Conservation (phyloP, 2,888 invertebrate genomes). For the Troilus luridus region DNA sequence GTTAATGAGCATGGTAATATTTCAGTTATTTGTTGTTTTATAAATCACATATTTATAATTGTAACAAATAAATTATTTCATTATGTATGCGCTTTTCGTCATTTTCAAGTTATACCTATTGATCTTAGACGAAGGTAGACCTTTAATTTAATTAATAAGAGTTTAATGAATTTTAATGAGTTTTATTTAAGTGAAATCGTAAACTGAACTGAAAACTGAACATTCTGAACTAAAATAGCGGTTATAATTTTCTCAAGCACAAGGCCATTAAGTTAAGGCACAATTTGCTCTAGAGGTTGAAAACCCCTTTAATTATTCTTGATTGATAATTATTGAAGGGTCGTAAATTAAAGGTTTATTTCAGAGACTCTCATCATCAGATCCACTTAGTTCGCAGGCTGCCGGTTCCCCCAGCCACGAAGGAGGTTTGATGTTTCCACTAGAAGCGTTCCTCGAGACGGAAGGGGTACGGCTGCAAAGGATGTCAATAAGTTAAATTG, state of each 20-base stretch:
- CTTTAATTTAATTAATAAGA: no score
- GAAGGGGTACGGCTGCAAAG: not conserved
- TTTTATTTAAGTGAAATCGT: no score
- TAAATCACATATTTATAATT: no score
- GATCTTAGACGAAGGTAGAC: no score
- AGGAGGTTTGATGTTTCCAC: slow-evolving; percentile 20
- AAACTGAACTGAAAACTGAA: no score
- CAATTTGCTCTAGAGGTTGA: not conserved
- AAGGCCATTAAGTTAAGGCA: not conserved
- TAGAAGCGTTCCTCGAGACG: not conserved
- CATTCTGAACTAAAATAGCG: not conserved
- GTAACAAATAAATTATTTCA: no score
- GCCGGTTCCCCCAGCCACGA: not conserved
- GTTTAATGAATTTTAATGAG: no score
- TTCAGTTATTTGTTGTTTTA: no score
- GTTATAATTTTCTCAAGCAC: not conserved
- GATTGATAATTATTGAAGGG: not conserved
- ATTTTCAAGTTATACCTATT: no score
- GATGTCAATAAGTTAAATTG: slow-evolving; percentile 48
- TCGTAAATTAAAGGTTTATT: not conserved
- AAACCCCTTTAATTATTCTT: slow-evolving; percentile 1
- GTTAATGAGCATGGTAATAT: no score
- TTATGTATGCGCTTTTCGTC: no score
- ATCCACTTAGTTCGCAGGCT: not conserved
- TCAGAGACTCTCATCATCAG: slow-evolving; percentile 13